Percentiles rank a stretch among this genome's conserved stretches.
Conservation (phyloP, 2,888 invertebrate genomes). For the Rhogogaster chlorosoma region DNA sequence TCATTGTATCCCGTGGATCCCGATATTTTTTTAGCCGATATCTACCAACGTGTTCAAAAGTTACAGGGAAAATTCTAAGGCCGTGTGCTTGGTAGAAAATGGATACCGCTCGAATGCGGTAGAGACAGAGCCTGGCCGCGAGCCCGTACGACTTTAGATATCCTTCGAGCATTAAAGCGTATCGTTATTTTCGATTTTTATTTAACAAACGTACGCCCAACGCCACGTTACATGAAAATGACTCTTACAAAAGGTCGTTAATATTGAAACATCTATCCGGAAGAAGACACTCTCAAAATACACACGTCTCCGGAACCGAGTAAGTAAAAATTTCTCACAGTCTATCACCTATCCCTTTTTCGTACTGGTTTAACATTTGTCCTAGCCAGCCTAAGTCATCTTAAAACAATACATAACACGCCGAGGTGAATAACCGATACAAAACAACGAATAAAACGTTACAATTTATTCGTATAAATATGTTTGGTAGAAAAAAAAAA, state of each 20-base stretch:
- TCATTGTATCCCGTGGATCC: constrained; percentile 48
- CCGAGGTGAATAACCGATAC: constrained; percentile 1
- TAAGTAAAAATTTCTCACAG: constrained; percentile 65
- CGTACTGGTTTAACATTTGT: constrained; percentile 1
- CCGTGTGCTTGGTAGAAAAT: constrained; percentile 67
- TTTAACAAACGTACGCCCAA: constrained; percentile 27
- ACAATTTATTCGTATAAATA: constrained; percentile 10
- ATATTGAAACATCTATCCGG: constrained; percentile 60
- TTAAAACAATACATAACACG: constrained; percentile 21
- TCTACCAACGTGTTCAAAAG: constrained; percentile 42
- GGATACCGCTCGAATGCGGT: constrained; percentile 70
- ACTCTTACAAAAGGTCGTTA: constrained; percentile 30
- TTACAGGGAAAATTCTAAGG: constrained; percentile 50
- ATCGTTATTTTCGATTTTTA: constrained; percentile 44
- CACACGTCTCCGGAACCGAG: constrained; percentile 67
- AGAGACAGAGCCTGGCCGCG: constrained; percentile 55
- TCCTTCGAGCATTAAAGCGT: constrained; percentile 48
- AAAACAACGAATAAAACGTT: constrained; percentile 13
- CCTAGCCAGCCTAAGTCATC: not conserved
- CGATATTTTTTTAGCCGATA: constrained; percentile 41
- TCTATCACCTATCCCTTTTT: constrained; percentile 4
- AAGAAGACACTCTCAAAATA: constrained; percentile 72
- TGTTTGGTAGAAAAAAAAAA: constrained; percentile 19
- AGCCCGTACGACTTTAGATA: constrained; percentile 50
- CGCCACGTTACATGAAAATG: constrained; percentile 38